phyloP scores from a whole-genome alignment of 2,797 vertebrate species.

The Centroberyx gerrardi region DNA sequence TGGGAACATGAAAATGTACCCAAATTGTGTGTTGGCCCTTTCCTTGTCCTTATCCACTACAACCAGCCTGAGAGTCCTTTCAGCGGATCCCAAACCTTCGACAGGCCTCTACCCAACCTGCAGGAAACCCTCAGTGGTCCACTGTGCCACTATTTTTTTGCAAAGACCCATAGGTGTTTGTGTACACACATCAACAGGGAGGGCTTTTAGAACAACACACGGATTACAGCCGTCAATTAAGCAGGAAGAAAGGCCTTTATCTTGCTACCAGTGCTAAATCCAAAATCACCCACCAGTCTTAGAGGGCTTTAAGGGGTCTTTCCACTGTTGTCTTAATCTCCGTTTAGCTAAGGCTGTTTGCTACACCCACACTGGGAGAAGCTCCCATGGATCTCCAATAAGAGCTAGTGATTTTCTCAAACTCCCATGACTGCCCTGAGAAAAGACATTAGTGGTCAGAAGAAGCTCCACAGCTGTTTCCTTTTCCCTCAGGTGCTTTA shows the following conservation, averaged over 20 bases:
- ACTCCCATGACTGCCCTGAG: slow-evolving; percentile 27
- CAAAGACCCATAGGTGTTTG: slow-evolving; percentile 34
- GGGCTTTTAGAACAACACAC: slow-evolving; percentile 69
- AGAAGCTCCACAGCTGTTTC: slow-evolving; percentile 1
- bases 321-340: slow-evolving; percentile 72
- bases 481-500: background rate
- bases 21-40: background rate
- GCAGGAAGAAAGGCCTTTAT: slow-evolving; percentile 75
- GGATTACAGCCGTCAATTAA: slow-evolving; percentile 82
- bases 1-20: background rate
- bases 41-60: background rate
- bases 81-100: slow-evolving; percentile 12
- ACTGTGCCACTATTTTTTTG: slow-evolving; percentile 43
- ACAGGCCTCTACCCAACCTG: slow-evolving; percentile 18
- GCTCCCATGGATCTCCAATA: slow-evolving; percentile 53
- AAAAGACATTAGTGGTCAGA: slow-evolving; percentile 10
- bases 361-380: slow-evolving; percentile 69
- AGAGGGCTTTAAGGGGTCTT: slow-evolving; percentile 70
- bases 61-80: background rate
- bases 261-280: slow-evolving; percentile 72
- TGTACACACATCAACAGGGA: slow-evolving; percentile 59
- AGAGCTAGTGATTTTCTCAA: slow-evolving; percentile 53
- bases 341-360: slow-evolving; percentile 70
- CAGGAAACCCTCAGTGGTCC: slow-evolving; percentile 22
- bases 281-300: slow-evolving; percentile 76